Conservation (phyloP, 2,888 invertebrate species). For the Tiliacea citrago region DNA sequence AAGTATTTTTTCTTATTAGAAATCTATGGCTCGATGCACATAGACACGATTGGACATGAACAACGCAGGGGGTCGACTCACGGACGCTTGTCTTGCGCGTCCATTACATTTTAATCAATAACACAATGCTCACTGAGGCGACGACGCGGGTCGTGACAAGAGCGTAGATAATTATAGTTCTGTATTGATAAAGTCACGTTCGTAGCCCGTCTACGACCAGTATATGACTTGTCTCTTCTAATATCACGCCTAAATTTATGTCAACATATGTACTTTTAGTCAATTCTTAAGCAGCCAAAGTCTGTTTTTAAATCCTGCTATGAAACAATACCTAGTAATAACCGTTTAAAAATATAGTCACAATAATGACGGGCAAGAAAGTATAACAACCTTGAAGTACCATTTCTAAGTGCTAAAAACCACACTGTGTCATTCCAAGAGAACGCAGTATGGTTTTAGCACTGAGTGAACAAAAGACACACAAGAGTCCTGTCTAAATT, state of each 20-base stretch:
- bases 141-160: neutral
- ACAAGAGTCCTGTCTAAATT: slow-evolving; percentile 9
- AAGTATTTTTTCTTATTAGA: neutral
- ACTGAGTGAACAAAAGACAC: too few species aligned
- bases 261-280: neutral
- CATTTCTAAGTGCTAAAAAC: neutral
- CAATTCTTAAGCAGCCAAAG: neutral
- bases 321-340: neutral
- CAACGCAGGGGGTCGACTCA: neutral
- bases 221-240: neutral
- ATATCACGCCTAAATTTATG: too few species aligned
- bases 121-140: neutral
- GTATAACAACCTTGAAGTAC: neutral
- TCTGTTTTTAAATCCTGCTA: neutral
- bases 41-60: neutral
- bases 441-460: neutral
- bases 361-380: neutral
- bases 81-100: neutral
- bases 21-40: neutral
- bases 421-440: slow-evolving; percentile 10
- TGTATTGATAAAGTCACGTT: neutral
- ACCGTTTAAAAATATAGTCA: neutral
- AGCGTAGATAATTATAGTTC: neutral
- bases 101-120: slow-evolving; percentile 7
- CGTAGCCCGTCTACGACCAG: too few species aligned